Evolutionary conservation across 2,797 vertebrate genomes (phyloP).

Genomic region (Prionace glauca): DNA sequence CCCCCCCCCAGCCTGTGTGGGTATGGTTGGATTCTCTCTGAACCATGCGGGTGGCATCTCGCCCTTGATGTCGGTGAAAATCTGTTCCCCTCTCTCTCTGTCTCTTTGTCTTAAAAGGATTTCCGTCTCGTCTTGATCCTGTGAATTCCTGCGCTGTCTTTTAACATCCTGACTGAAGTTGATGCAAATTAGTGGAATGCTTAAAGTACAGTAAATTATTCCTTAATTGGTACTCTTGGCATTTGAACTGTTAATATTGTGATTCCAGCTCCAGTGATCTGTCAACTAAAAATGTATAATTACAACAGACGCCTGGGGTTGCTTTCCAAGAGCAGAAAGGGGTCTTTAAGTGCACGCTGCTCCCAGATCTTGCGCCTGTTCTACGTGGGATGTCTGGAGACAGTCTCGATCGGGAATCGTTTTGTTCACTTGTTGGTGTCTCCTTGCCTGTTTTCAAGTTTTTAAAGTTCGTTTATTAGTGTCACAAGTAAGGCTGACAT

Average conservation of each 20-base stretch:
- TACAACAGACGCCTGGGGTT: background rate
- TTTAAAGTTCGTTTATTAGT: no score
- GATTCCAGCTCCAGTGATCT: background rate
- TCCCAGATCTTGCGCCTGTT: background rate
- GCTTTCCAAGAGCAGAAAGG: no score
- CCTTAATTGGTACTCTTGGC: background rate
- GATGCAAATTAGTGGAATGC: background rate
- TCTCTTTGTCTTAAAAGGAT: background rate
- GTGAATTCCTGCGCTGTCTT: background rate
- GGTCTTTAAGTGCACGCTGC: background rate
- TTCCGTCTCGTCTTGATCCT: background rate
- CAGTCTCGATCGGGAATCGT: background rate
- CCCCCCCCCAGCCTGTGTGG: background rate
- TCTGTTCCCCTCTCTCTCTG: background rate
- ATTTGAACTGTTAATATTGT: constrained; percentile 16
- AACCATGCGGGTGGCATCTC: background rate
- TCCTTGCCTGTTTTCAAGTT: background rate
- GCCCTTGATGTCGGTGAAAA: background rate
- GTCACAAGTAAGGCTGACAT: no score
- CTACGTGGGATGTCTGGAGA: background rate
- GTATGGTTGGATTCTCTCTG: background rate
- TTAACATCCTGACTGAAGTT: background rate
- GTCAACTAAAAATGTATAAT: constrained; percentile 8
- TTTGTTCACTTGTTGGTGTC: background rate
- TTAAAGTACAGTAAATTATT: background rate